These are phyloP conservation scores for Catostylus mosaicus DNA, from an alignment of 30 jellyfish, hydroid and myxozoan species.

Conservation along the genomic window DNA sequence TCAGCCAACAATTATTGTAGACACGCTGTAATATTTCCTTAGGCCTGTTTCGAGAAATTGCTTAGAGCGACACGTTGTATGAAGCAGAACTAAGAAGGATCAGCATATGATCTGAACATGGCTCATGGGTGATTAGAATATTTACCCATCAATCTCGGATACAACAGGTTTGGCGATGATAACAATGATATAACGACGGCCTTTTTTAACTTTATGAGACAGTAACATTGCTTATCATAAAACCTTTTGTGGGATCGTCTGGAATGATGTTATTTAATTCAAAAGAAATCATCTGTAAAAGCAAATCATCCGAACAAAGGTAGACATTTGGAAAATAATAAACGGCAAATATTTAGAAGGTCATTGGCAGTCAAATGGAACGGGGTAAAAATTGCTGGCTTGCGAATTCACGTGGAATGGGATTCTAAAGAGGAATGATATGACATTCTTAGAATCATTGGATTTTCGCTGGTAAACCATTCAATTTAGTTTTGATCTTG, in stretches of 20 bases:
- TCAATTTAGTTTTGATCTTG: no score
- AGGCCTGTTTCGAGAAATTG: not conserved
- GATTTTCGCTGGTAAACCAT: no score
- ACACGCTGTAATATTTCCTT: not conserved
- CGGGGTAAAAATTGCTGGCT: no score
- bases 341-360: no score
- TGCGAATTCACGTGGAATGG: no score
- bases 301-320: no score
- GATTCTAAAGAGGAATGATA: no score
- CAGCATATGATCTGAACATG: not conserved
- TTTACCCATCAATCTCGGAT: constrained; percentile 14
- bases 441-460: no score
- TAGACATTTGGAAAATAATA: no score
- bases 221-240: not conserved
- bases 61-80: not conserved
- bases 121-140: not conserved
- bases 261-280: not conserved
- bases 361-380: no score
- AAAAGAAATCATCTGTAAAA: not conserved
- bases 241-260: not conserved
- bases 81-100: not conserved
- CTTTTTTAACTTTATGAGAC: constrained; percentile 1
- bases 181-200: constrained; percentile 9
- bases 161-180: not conserved
- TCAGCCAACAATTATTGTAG: no score